These are phyloP conservation scores for Onychomys arenicola DNA, from an alignment of 2,797 vertebrate genomes.

Conservation along the genomic window DNA sequence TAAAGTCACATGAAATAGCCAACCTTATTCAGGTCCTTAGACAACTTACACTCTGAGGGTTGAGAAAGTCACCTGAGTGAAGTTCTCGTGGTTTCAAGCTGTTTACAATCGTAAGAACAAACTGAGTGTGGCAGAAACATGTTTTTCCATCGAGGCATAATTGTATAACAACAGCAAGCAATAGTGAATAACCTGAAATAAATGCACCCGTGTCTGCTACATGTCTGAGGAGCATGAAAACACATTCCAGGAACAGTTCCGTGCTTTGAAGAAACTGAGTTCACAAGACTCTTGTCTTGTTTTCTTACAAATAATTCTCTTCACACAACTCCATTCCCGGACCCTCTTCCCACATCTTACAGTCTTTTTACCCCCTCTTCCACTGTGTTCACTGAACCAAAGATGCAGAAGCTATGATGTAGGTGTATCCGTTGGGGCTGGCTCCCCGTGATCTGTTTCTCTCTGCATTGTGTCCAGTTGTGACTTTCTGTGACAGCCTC, in stretches of 20 bases:
- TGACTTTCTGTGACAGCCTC: not conserved
- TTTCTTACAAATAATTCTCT: not conserved
- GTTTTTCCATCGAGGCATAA: not conserved
- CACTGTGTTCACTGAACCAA: not conserved
- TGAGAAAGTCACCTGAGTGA: not conserved
- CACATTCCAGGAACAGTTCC: not conserved
- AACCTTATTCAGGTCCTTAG: not conserved
- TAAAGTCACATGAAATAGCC: too few species aligned
- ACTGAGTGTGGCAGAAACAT: not conserved
- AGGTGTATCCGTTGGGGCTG: too few species aligned
- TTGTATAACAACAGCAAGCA: not conserved
- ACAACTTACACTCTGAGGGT: too few species aligned
- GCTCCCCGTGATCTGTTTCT: too few species aligned
- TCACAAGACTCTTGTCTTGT: not conserved
- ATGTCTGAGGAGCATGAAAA: not conserved
- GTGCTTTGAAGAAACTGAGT: not conserved
- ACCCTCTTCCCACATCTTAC: not conserved
- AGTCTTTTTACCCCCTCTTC: not conserved
- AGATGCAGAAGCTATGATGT: not conserved
- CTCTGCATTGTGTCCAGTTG: too few species aligned
- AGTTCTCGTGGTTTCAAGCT: not conserved
- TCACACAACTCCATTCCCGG: not conserved
- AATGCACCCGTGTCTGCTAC: not conserved
- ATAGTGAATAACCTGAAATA: not conserved
- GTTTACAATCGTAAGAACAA: too few species aligned